Evolutionary conservation across 2,113 vertebrate species (phyloP).

Genomic region (Bucco capensis): DNA sequence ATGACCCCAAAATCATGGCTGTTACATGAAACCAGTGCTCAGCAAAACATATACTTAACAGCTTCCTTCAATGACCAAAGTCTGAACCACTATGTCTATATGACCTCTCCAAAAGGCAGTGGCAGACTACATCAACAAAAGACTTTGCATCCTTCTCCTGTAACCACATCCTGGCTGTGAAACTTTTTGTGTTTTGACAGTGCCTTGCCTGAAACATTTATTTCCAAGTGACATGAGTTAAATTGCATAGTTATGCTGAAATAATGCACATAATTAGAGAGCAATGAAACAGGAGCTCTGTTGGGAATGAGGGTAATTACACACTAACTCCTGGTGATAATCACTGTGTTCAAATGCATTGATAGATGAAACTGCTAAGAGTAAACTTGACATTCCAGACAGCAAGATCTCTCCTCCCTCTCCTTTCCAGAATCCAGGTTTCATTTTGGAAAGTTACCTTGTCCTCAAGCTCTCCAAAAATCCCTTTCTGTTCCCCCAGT

Average conservation of each 20-base stretch:
- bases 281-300: slow-evolving; percentile 1
- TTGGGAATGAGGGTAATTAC: not conserved
- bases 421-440: not conserved
- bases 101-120: not conserved
- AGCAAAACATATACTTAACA: no score
- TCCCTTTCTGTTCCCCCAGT: not conserved
- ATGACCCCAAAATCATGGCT: not conserved
- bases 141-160: not conserved
- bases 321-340: slow-evolving; percentile 16
- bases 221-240: not conserved
- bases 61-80: no score
- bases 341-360: slow-evolving; percentile 9
- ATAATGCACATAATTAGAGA: slow-evolving; percentile 32
- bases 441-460: not conserved
- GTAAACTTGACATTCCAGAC: not conserved
- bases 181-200: not conserved
- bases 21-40: not conserved
- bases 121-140: not conserved
- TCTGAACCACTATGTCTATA: not conserved
- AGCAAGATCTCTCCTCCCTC: not conserved
- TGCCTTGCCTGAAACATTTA: not conserved
- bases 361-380: not conserved
- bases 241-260: not conserved
- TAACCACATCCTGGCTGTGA: not conserved
- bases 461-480: not conserved